Percentiles rank a stretch among this genome's conserved stretches.
Conservation (phyloP, 37 sponge, comb jelly and placozoan species). For the Axinella damicornis region DNA sequence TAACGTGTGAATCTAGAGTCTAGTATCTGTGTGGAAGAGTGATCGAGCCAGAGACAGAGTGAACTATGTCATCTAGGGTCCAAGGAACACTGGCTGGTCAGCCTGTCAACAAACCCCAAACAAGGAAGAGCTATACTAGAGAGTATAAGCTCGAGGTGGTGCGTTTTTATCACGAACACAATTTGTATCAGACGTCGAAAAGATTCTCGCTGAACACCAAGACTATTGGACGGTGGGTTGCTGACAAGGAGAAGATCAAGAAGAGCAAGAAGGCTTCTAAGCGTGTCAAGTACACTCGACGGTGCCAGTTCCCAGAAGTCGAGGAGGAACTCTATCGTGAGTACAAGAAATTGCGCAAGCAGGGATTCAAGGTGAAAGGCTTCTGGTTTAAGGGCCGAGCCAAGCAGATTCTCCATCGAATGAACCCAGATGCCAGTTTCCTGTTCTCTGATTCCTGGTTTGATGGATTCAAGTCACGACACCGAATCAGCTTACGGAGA, state of each 20-base stretch:
- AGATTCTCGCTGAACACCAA: not conserved
- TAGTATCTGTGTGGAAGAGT: no score
- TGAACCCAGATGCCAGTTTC: slow-evolving; percentile 6
- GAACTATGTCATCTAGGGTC: no score
- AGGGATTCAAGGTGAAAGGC: slow-evolving; percentile 6
- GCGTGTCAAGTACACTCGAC: not conserved
- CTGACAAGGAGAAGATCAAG: slow-evolving; percentile 10
- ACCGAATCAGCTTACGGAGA: slow-evolving; percentile 15
- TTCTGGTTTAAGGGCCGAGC: not conserved
- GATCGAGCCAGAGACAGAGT: no score
- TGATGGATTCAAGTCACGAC: slow-evolving; percentile 19
- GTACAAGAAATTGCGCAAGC: not conserved
- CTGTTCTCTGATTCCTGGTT: slow-evolving; percentile 14
- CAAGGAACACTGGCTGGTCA: no score
- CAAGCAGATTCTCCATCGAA: not conserved
- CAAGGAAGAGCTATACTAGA: no score
- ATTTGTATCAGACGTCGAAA: no score
- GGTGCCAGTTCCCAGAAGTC: not conserved
- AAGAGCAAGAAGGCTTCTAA: not conserved
- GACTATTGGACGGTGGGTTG: not conserved
- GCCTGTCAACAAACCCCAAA: no score
- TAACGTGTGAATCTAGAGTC: no score
- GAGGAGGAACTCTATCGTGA: not conserved
- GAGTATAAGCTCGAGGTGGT: no score
- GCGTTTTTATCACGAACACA: no score